Evolutionary conservation across 2,113 vertebrate genomes (phyloP).

Genomic region (Sclerurus mexicanus): DNA sequence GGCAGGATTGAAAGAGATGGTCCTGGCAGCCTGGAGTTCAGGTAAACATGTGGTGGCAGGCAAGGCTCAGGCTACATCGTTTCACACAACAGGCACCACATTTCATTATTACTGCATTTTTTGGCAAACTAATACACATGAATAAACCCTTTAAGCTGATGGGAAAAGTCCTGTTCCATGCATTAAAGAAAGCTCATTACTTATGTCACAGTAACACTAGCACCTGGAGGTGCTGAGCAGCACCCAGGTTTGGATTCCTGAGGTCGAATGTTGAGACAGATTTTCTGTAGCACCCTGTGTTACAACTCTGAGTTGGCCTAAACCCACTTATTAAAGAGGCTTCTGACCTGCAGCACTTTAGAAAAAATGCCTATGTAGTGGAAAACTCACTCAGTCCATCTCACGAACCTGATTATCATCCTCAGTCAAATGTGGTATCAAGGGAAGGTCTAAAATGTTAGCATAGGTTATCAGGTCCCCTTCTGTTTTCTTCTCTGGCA

Average conservation of each 20-base stretch:
- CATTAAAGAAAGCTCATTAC: background rate
- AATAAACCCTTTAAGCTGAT: background rate
- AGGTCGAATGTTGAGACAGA: background rate
- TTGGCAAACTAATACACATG: background rate
- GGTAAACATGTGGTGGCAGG: background rate
- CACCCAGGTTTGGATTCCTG: background rate
- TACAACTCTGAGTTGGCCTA: background rate
- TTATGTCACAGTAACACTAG: background rate
- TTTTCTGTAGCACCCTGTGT: background rate
- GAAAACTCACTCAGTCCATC: background rate
- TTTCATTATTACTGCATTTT: background rate
- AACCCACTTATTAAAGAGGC: background rate
- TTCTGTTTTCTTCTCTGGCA: background rate
- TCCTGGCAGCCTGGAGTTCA: background rate
- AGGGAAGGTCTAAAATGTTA: background rate
- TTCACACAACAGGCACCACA: background rate
- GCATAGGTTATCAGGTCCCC: background rate
- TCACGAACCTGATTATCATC: accelerated
- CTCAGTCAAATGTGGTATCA: background rate
- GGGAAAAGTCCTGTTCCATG: background rate
- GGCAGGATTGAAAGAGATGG: background rate
- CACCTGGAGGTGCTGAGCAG: background rate
- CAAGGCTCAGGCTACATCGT: background rate
- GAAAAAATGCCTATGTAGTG: background rate
- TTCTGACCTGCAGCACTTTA: background rate